A percentile compares a stretch with the other conserved stretches of the same genome.
Evolutionary conservation across 2,113 vertebrate species (phyloP).

Genomic region (Monopterus albus): DNA sequence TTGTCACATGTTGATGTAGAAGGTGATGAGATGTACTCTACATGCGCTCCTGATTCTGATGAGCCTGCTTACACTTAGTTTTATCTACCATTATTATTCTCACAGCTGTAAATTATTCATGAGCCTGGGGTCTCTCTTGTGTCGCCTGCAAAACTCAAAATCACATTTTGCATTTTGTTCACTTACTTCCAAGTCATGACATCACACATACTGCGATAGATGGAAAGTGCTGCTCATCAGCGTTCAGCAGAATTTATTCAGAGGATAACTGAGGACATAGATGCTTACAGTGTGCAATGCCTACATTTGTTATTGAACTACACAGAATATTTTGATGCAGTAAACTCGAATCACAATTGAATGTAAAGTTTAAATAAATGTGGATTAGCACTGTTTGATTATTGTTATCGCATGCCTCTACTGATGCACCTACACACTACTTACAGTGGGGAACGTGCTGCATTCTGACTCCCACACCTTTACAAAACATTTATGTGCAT

Average conservation of each 20-base stretch:
- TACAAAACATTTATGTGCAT: constrained; percentile 61
- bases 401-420: constrained; percentile 37
- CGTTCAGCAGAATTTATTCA: constrained; percentile 35
- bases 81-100: constrained; percentile 37
- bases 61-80: constrained; percentile 44
- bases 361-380: constrained; percentile 1
- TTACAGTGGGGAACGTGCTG: constrained; percentile 64
- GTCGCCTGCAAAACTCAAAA: constrained; percentile 36
- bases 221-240: constrained; percentile 50
- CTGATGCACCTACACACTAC: constrained; percentile 43
- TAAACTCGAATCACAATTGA: not conserved
- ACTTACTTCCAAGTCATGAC: constrained; percentile 42
- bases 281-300: not conserved
- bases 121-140: constrained; percentile 33
- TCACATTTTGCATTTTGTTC: constrained; percentile 36
- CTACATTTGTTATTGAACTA: not conserved
- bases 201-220: constrained; percentile 52
- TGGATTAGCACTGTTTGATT: constrained; percentile 44
- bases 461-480: constrained; percentile 56
- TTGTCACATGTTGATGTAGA: constrained; percentile 39
- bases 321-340: not conserved
- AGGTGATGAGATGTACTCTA: constrained; percentile 44
- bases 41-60: constrained; percentile 20
- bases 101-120: constrained; percentile 51
- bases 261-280: constrained; percentile 11